Base-by-base conservation (phyloP, 2,888 invertebrate species). In the Cheilosia impressa region DNA sequence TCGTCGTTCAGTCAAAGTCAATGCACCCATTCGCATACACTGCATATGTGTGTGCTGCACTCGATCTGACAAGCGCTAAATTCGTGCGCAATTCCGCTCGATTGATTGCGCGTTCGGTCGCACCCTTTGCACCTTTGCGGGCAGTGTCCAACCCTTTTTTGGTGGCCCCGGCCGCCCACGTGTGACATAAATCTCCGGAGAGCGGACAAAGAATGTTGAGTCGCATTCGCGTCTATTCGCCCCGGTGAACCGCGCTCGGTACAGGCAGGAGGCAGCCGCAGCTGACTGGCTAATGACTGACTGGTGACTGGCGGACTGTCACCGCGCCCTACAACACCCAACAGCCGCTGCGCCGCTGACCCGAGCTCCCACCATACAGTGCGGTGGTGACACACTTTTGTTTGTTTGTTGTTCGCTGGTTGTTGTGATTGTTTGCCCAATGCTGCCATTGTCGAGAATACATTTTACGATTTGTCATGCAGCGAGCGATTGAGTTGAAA, bases 401-500 rank as follows among this genome's bases (percentile, higher is more conserved):
- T 85, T 85, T 81, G 85, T 85, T 85, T 76, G 84, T 69, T 75
- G 69, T 77, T 72, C 53, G 62, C 77, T 82, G 77, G 75, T 79
- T 84, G 76, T 77, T 81, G 81, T 85, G 85, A 85, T 85, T 85
- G 75, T 72, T 76, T 75, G 57, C 63, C 62, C 79, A 82, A 78
- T 72, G 63, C 60, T 63, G 73, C 72, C 72, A 73, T 83, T 83
- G 83, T 72, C 66, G 55, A 72, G 73, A 83, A 68, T 81, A 79
- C 66, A 62, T 85, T 85, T 77, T 66, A 72, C 85, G 81, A 85
- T 85, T 85, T 85, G 85, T 85, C 85, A 85, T 85, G 85, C 85
- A 85, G 62, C 85, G 68, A 81, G 72, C 85, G 76, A 85, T 85
- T 85, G 85, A 85, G 85, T 85, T 85, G 81, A 85, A 85, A 85